Percentiles rank a stretch among this genome's conserved stretches.
phyloP scores from a whole-genome alignment of 2,888 invertebrate species.

The Pachymerium ferrugineum region DNA sequence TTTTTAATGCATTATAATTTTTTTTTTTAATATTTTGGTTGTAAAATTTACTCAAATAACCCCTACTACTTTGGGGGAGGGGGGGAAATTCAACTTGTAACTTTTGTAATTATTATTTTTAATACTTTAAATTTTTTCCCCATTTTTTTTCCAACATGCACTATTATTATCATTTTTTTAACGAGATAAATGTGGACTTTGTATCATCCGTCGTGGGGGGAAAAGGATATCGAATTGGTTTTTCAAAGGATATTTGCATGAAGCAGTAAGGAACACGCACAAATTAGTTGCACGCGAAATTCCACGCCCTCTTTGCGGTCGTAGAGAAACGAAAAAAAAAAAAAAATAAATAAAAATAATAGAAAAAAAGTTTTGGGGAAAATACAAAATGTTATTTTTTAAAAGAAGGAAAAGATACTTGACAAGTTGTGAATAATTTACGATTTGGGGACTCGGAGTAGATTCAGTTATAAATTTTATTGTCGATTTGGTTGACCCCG shows the following conservation, averaged over 20 bases:
- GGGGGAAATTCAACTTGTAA: no score
- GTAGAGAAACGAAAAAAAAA: neutral
- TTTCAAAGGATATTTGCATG: slow-evolving; percentile 27
- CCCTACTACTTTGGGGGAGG: no score
- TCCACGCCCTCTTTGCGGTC: slow-evolving; percentile 23
- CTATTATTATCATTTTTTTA: no score
- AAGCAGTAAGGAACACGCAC: slow-evolving; percentile 20
- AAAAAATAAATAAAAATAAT: neutral
- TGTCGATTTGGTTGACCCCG: no score
- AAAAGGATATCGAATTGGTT: slow-evolving; percentile 23
- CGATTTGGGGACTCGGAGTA: no score
- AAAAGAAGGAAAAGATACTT: neutral
- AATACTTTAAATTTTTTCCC: neutral
- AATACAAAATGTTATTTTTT: neutral
- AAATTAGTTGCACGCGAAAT: slow-evolving; percentile 25
- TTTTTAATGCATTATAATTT: neutral
- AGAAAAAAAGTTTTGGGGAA: neutral
- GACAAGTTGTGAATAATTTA: neutral
- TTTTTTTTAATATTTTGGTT: neutral
- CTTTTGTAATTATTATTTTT: no score
- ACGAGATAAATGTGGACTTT: slow-evolving; percentile 12
- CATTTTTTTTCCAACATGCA: neutral
- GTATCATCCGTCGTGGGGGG: neutral
- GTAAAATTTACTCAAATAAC: no score
- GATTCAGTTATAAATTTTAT: no score